phyloP scores from a whole-genome alignment of 1,140 invertebrate species.

The Dreissena rostriformis region DNA sequence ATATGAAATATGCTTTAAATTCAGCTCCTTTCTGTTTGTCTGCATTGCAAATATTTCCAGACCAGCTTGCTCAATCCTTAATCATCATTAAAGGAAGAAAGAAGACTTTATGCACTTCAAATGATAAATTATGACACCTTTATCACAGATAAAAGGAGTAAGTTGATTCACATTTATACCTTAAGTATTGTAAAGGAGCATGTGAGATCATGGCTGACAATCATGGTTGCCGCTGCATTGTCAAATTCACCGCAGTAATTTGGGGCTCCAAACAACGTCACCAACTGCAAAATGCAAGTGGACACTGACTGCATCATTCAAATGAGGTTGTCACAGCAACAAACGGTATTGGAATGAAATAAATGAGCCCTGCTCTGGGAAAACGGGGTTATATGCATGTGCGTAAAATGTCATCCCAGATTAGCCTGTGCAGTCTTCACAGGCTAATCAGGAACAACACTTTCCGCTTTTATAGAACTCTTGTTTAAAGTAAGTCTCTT shows the following conservation, averaged over 20 bases:
- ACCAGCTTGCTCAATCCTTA: background rate
- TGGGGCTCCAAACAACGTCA: constrained; percentile 81
- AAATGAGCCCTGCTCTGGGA: too few species aligned
- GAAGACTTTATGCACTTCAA: background rate
- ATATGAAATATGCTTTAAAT: too few species aligned
- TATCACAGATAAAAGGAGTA: background rate
- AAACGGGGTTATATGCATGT: too few species aligned
- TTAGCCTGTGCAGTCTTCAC: too few species aligned
- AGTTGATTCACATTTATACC: constrained; percentile 59
- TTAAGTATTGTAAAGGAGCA: constrained; percentile 86
- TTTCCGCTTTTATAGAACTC: too few species aligned
- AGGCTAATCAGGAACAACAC: too few species aligned
- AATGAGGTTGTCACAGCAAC: too few species aligned
- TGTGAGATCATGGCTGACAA: constrained; percentile 91
- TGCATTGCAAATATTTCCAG: background rate
- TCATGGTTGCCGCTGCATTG: constrained; percentile 92
- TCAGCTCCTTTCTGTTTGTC: background rate
- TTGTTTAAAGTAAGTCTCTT: too few species aligned
- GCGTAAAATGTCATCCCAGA: too few species aligned
- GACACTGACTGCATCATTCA: too few species aligned
- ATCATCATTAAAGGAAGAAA: background rate
- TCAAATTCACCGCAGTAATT: constrained; percentile 96
- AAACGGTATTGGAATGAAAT: too few species aligned
- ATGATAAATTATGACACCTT: background rate
- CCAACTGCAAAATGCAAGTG: constrained; percentile 65